phyloP scores from a whole-genome alignment of 2,113 vertebrate genomes.

The Platichthys flesus region DNA sequence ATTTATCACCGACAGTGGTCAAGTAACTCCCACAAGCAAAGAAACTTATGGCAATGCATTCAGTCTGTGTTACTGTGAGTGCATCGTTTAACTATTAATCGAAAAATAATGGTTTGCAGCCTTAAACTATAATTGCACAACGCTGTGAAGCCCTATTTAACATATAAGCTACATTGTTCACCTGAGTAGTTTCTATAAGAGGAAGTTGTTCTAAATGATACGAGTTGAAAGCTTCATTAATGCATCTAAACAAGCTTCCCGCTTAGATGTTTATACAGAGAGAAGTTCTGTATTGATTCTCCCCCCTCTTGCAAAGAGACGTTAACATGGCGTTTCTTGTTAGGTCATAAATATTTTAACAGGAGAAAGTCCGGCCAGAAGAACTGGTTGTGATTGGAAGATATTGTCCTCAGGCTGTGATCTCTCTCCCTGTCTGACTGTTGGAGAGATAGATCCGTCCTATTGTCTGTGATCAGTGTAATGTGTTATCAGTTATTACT shows the following conservation, averaged over 20 bases:
- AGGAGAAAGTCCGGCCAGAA: slow-evolving; percentile 42
- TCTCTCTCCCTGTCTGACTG: not conserved
- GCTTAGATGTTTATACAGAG: slow-evolving; percentile 6
- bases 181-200: not conserved
- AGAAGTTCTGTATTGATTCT: slow-evolving; percentile 41
- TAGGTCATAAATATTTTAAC: slow-evolving; percentile 53
- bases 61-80: no score
- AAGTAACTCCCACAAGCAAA: no score
- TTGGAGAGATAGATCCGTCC: slow-evolving; percentile 1
- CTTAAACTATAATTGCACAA: no score
- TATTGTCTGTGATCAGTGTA: not conserved
- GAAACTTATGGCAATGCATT: no score
- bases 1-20: no score
- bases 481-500: no score
- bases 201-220: no score
- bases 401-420: slow-evolving; percentile 11
- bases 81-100: no score
- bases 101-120: no score
- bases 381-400: slow-evolving; percentile 36
- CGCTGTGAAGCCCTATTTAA: not conserved
- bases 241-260: not conserved
- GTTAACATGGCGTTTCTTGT: not conserved
- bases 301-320: slow-evolving; percentile 19
- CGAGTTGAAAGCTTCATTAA: slow-evolving; percentile 39
- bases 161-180: not conserved